Evolutionary conservation across 2,797 vertebrate genomes (phyloP).

Genomic region (Eremophila alpestris): DNA sequence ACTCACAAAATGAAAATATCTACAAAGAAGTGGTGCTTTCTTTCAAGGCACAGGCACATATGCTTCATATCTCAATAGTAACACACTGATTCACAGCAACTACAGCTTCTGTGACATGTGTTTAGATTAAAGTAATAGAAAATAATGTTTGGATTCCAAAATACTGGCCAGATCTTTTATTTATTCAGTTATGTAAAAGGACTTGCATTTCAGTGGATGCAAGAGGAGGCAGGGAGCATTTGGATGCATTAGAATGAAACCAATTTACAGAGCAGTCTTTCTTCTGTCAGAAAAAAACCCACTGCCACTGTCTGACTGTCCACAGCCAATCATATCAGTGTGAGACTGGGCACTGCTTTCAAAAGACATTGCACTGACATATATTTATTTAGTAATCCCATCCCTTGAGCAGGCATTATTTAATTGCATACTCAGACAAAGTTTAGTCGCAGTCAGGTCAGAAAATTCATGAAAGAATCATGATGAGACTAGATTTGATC

Average conservation of each 20-base stretch:
- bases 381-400: background rate
- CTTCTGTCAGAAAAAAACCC: background rate
- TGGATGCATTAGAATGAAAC: background rate
- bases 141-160: background rate
- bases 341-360: background rate
- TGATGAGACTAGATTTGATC: background rate
- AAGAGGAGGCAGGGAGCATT: background rate
- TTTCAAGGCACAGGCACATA: background rate
- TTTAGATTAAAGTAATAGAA: background rate
- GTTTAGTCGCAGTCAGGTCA: background rate
- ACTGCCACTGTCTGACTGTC: background rate
- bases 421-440: background rate
- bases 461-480: constrained; percentile 5
- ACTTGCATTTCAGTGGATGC: background rate
- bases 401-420: background rate
- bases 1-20: rapidly evolving
- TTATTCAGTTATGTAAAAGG: background rate
- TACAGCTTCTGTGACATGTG: background rate
- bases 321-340: background rate
- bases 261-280: constrained; percentile 25
- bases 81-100: background rate
- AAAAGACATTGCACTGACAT: background rate
- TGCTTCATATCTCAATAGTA: background rate
- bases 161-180: background rate
- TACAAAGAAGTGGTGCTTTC: background rate